Evolutionary conservation across 2,888 invertebrate species (phyloP).

Genomic region (Zeuzera pyrina): DNA sequence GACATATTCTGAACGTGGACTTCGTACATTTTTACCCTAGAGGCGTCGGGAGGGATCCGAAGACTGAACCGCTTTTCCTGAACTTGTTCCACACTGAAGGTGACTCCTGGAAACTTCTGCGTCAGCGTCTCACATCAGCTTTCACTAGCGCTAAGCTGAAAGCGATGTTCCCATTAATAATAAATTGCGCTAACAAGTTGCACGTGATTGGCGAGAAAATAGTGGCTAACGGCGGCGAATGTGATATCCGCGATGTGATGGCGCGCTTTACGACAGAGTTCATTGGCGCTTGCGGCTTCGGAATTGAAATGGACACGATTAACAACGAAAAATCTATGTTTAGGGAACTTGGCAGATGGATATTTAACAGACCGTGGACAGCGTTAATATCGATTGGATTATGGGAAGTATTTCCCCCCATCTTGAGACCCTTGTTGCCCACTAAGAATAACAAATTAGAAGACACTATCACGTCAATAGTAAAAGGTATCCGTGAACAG

Average conservation of each 20-base stretch:
- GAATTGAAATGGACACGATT: constrained; percentile 35
- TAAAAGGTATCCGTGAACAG: constrained; percentile 8
- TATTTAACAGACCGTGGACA: constrained; percentile 6
- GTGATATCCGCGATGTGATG: constrained; percentile 31
- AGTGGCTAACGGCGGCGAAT: constrained; percentile 21
- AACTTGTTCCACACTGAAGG: constrained; percentile 45
- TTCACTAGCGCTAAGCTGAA: constrained; percentile 49
- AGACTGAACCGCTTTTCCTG: constrained; percentile 30
- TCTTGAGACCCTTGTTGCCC: not conserved
- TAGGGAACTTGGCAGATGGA: constrained; percentile 18
- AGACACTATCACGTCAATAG: not conserved
- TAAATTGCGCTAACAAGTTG: constrained; percentile 42
- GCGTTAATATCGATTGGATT: not conserved
- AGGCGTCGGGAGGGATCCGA: constrained; percentile 24
- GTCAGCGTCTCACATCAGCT: constrained; percentile 47
- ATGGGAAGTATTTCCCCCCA: constrained; percentile 8
- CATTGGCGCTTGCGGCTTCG: constrained; percentile 44
- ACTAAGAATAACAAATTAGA: constrained; percentile 15
- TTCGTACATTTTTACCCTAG: constrained; percentile 38
- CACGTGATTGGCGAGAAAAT: constrained; percentile 17
- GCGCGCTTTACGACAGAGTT: constrained; percentile 44
- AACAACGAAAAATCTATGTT: constrained; percentile 33
- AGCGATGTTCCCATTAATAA: constrained; percentile 49
- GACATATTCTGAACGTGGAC: constrained; percentile 27
- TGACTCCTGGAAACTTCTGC: constrained; percentile 43